Base-by-base conservation (phyloP, 2,888 invertebrate species). In the Busseola fusca region DNA sequence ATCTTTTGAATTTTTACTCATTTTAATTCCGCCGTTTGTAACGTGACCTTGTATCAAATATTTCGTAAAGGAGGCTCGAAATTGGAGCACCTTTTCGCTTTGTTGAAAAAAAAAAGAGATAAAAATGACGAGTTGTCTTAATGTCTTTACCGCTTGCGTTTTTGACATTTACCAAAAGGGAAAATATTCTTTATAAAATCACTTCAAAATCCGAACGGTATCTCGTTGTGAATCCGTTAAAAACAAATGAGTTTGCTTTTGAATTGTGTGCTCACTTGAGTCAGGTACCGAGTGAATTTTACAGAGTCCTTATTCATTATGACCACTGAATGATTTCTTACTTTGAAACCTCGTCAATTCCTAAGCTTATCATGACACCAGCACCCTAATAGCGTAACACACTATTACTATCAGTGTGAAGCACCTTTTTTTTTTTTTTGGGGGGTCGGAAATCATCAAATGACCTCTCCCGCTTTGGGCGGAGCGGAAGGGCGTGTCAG, bases 1-100 rank as follows among this genome's bases (percentile, higher is more conserved):
- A 45, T 40, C 78, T 71, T 60, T 30, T 60, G 52, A 78, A 78
- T 78, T 78, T 74, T 74, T 78, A 54, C 25, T 74, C 25, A 48
- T 78, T 78, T 74, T 54, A 71, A 78, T 71, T 78, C 25, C 37
- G 21, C 7, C 52, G 52, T 52, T 52, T 56, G 52, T 54, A 30
- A 74, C 4, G n/a, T 9, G 59, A 48, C 45, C 78, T 56, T 60
- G 78, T 71, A 78, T 60, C 40, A 40, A 78, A 56, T 78, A 71
- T 71, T 74, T 54, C 25, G 16, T 52, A 16, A 25, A 30, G 21
- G 25, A 25, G 48, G 9, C 25, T 45, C 48, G 60, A 40, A 54
- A 56, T 45, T 18, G 14, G 18, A 54, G 52, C 27, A 14, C 30
- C 12, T 42, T 59, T 27, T 52, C 3, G 3, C n/a, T 54, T 59